Percentiles rank a stretch among this genome's conserved stretches.
Evolutionary conservation across 2,888 invertebrate genomes (phyloP).

Genomic region (Drosophila longiperda): DNA sequence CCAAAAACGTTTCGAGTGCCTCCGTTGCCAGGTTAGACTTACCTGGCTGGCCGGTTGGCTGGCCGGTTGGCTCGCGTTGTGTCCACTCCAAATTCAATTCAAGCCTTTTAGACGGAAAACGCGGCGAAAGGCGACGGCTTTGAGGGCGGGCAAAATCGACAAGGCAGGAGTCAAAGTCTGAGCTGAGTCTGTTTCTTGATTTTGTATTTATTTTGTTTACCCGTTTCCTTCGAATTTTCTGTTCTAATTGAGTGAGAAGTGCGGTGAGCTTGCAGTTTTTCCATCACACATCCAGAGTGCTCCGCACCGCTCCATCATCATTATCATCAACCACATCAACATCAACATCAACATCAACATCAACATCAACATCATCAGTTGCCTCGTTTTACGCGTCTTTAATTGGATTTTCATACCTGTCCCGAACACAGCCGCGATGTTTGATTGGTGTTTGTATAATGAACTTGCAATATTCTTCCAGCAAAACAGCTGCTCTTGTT

Average conservation of each 20-base stretch:
- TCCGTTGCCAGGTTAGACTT: slow-evolving; percentile 50
- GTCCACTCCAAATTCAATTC: slow-evolving; percentile 71
- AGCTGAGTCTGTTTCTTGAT: slow-evolving; percentile 49
- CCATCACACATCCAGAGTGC: slow-evolving; percentile 51
- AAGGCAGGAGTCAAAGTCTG: slow-evolving; percentile 49
- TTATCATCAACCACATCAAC: slow-evolving; percentile 45
- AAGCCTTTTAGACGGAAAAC: slow-evolving; percentile 76
- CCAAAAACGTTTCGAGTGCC: slow-evolving; percentile 73
- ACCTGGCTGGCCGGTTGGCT: slow-evolving; percentile 10
- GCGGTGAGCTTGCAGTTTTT: slow-evolving; percentile 75
- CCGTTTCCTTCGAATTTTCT: slow-evolving; percentile 79
- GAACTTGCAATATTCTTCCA: slow-evolving; percentile 76
- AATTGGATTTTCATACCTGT: slow-evolving; percentile 80
- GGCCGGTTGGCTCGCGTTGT: background rate
- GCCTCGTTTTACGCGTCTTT: slow-evolving; percentile 67
- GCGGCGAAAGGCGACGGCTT: slow-evolving; percentile 23
- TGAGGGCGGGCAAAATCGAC: slow-evolving; percentile 63
- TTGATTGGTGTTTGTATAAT: slow-evolving; percentile 81
- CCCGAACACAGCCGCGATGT: slow-evolving; percentile 48
- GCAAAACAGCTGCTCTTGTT: slow-evolving; percentile 61
- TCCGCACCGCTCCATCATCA: slow-evolving; percentile 34
- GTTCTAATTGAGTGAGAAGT: slow-evolving; percentile 80
- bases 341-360: slow-evolving; percentile 62
- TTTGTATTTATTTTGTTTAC: slow-evolving; percentile 76
- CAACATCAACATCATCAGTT: slow-evolving; percentile 58